Evolutionary conservation across 2,113 vertebrate species (phyloP).

Genomic region (Platycercus adscitus): DNA sequence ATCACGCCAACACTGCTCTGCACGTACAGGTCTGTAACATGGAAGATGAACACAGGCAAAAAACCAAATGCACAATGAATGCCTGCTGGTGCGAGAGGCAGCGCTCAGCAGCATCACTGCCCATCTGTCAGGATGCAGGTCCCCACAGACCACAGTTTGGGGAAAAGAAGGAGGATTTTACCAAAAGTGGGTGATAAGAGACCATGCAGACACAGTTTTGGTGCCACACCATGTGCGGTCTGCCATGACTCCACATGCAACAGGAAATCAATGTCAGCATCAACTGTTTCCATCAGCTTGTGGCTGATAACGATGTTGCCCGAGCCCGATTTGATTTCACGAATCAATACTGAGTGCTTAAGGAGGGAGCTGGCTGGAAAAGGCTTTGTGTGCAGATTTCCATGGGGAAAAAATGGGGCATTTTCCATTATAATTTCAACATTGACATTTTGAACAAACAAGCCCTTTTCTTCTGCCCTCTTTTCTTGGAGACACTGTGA

Average conservation of each 20-base stretch:
- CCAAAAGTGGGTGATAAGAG: not conserved
- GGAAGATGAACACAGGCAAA: not conserved
- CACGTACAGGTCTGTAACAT: not conserved
- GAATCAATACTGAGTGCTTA: slow-evolving; percentile 12
- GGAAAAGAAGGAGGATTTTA: not conserved
- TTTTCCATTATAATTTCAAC: not conserved
- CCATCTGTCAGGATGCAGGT: not conserved
- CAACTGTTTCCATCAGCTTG: not conserved
- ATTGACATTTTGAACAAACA: not conserved
- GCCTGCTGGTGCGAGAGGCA: not conserved
- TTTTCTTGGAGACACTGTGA: not conserved
- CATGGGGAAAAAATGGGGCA: not conserved
- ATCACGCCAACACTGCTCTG: not conserved
- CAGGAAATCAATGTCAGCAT: not conserved
- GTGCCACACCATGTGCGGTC: no score
- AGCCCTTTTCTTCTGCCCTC: not conserved
- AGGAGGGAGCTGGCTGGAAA: not conserved
- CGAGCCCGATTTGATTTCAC: not conserved
- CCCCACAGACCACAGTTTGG: not conserved
- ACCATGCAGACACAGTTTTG: rapidly evolving
- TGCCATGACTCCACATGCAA: not conserved
- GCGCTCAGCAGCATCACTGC: not conserved
- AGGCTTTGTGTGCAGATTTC: not conserved
- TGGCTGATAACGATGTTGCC: not conserved
- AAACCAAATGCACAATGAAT: not conserved